Base-by-base conservation (phyloP, 2,113 vertebrate genomes). In the Thunnus maccoyii region DNA sequence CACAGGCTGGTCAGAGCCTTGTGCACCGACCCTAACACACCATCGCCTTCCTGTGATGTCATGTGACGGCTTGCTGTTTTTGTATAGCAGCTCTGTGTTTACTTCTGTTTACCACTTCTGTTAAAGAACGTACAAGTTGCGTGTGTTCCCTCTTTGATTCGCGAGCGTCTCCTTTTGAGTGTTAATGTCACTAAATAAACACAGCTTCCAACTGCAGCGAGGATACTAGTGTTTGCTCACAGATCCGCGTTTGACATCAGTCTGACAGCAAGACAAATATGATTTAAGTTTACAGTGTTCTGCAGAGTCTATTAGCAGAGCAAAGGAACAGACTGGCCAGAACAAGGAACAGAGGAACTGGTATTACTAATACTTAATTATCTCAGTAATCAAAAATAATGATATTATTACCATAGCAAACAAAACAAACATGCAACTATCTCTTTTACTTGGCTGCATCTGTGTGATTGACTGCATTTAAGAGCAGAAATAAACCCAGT, bases 401-500 rank as follows among this genome's bases (percentile, higher is more conserved):
- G 9, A 46, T 13, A 17, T 78, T 76, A 70, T 87, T 72, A 60
- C 80, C 70, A 81, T 67, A 63, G 76, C 66, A 73, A 85, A 76
- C 66, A 22, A 76, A 84, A 74, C 75, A 76, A 73, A 72, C 52
- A 62, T 63, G 7, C 41, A 18, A 15, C 27, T 41, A 41, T 41
- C 54, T 63, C 15, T 57, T 6, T 62, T 61, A 63, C n/a, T 48
- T 60, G 7, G 16, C 71, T 64, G 17, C 11, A 20, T 78, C 8
- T 61, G 8, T 51, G 18, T 80, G 55, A 74, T 58, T 18, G 69
- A 77, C 48, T 58, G 64, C 41, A 47, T 3, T 22, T 1, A 54
- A 62, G 51, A 66, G 17, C 10, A 11, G 14, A 66, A n/a, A 32
- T 32, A 44, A 51, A 3, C 32, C 30, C 41, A 58, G n/a, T 12